phyloP scores from a whole-genome alignment of 1,140 invertebrate species.

The Hylaeus volcanicus region DNA sequence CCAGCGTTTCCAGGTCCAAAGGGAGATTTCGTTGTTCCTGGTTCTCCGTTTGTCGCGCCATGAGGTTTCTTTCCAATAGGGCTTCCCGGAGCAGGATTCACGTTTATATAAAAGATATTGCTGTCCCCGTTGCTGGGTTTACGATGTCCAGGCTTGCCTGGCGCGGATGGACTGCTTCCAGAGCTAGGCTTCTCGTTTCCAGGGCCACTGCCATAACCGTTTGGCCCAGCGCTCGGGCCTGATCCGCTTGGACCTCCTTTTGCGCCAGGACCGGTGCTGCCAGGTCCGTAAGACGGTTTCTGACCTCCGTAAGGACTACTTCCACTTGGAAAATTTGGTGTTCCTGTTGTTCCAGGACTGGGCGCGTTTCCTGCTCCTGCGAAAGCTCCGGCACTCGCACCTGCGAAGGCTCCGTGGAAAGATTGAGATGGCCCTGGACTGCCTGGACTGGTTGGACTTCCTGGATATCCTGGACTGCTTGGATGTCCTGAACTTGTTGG shows the following conservation, averaged over 20 bases:
- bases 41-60: neutral
- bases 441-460: neutral
- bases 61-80: neutral
- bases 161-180: neutral
- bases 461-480: conserved; percentile 1
- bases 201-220: neutral
- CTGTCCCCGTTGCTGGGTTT: neutral
- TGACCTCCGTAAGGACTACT: neutral
- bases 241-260: conserved; percentile 15
- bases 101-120: conserved; percentile 29
- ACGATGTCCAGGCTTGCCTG: neutral
- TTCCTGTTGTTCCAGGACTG: neutral
- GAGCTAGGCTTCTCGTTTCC: neutral
- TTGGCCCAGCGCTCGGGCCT: neutral
- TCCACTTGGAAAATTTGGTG: neutral
- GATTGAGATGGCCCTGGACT: neutral
- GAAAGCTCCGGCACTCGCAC: neutral
- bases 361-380: neutral
- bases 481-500: neutral
- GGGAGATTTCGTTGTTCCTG: neutral
- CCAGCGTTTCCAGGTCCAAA: neutral
- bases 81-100: conserved; percentile 14
- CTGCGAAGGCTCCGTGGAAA: neutral
- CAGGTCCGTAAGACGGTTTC: neutral
- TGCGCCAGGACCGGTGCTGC: neutral